Conservation (phyloP, 1,140 invertebrate species). For the Aleiodes sp. region DNA sequence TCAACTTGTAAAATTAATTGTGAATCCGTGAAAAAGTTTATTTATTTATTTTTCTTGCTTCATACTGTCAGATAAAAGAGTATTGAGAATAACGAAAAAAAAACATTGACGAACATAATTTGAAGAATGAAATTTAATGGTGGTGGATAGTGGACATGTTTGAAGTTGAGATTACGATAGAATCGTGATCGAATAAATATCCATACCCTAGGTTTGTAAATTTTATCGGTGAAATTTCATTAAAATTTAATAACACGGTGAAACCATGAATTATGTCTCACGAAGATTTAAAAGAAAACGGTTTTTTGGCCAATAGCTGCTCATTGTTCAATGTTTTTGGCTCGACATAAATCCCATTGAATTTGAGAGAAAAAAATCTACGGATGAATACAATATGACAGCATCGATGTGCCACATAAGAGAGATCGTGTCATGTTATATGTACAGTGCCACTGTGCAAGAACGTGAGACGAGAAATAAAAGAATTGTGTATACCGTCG, state of each 20-base stretch:
- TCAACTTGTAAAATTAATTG: conserved; percentile 17
- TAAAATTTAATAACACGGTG: neutral
- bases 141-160: too few species aligned
- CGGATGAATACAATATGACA: neutral
- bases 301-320: neutral
- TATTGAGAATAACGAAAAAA: too few species aligned
- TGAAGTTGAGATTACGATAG: neutral
- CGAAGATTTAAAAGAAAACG: neutral
- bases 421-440: conserved; percentile 12
- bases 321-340: neutral
- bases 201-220: conserved; percentile 1
- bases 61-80: too few species aligned
- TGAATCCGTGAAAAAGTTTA: neutral
- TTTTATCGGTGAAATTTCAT: neutral
- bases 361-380: neutral
- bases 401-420: conserved; percentile 15
- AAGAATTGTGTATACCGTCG: conserved; percentile 6
- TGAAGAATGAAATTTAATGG: too few species aligned
- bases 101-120: too few species aligned
- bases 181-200: conserved; percentile 14
- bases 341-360: conserved; percentile 11
- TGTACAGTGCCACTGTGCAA: conserved; percentile 10
- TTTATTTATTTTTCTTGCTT: neutral
- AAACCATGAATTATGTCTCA: neutral
- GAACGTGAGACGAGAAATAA: conserved; percentile 12